Evolutionary conservation across 2,797 vertebrate species (phyloP), one percentile per base, ranked within the genome.

Genomic region (Loriculus beryllinus): DNA sequence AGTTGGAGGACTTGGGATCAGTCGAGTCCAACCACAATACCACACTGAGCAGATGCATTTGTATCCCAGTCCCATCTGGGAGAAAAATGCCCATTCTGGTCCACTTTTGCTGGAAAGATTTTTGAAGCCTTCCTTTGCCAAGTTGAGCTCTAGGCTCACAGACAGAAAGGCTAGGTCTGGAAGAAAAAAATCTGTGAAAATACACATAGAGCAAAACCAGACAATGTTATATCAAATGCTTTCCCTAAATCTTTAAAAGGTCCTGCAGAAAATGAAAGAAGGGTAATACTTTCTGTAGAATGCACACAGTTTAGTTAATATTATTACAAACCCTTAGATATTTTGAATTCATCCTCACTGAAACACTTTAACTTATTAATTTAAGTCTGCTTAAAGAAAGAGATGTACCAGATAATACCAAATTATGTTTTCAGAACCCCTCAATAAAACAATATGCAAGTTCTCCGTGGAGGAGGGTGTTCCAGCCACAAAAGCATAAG

Each of bases 201-300:
- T 0, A 35, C 18, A 15, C 7, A 1, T 9, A 3, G 3, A 42
- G 31, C 42, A 43, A 12, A 37, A 39, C 23, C 2, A 11, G 35
- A 1, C 54, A 5, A 2, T 3, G 8, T 16, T 39, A 6, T 5
- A 72, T 6, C 18, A 51, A 42, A 48, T 18, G 12, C 7, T 35
- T 71, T 52, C 35, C 29, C 42, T 52, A 47, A 28, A 45, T 56
- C 47, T 63, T 59, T 1, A 37, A 63, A 25, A 86, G 7, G 26
- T 49, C 42, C 35, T 33, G 19, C 3, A 3, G 17, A 63, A 83
- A 59, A 23, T 8, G 1, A n/a, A 10, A 26, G 11, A 26, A 48
- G 54, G 37, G 29, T 28, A 64, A 22, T 22, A 63, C 6, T 39
- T 71, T 18, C n/a, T 22, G 25, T 10, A 39, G 15, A 43, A 48